phyloP scores from a whole-genome alignment of 2,797 vertebrate genomes.

The Sebastes wilsoni region DNA sequence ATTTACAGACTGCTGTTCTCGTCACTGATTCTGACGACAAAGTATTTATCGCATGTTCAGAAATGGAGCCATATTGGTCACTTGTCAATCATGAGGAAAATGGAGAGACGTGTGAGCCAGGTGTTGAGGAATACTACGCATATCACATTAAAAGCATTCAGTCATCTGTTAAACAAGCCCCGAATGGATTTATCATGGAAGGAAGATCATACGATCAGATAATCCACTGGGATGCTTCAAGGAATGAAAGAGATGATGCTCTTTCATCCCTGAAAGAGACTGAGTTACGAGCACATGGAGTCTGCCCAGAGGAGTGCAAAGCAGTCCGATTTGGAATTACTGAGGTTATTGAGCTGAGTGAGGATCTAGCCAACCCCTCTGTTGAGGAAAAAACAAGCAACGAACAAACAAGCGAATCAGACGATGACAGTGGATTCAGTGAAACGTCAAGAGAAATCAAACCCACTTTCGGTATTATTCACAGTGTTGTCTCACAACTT shows the following conservation, averaged over 20 bases:
- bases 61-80: conserved; percentile 70
- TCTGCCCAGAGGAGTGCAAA: conserved; percentile 10
- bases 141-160: conserved; percentile 61
- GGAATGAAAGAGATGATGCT: conserved; percentile 1
- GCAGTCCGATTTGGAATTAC: conserved; percentile 16
- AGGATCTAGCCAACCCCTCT: neutral
- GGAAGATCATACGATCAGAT: neutral
- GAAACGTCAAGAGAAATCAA: conserved; percentile 12
- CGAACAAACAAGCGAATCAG: conserved; percentile 7
- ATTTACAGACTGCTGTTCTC: neutral
- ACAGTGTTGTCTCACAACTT: conserved; percentile 56
- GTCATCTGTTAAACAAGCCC: conserved; percentile 26
- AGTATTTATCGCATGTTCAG: conserved; percentile 54
- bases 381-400: conserved; percentile 1
- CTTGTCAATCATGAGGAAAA: conserved; percentile 22
- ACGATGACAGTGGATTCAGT: neutral
- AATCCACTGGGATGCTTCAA: neutral
- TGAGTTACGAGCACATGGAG: neutral
- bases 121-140: conserved; percentile 71
- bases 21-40: conserved; percentile 7
- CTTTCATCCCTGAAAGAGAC: neutral
- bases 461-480: conserved; percentile 61
- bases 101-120: conserved; percentile 8
- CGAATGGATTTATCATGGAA: conserved; percentile 32
- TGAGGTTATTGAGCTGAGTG: conserved; percentile 29